phyloP scores from a whole-genome alignment of 2,113 vertebrate genomes.

The Varanus komodoensis region DNA sequence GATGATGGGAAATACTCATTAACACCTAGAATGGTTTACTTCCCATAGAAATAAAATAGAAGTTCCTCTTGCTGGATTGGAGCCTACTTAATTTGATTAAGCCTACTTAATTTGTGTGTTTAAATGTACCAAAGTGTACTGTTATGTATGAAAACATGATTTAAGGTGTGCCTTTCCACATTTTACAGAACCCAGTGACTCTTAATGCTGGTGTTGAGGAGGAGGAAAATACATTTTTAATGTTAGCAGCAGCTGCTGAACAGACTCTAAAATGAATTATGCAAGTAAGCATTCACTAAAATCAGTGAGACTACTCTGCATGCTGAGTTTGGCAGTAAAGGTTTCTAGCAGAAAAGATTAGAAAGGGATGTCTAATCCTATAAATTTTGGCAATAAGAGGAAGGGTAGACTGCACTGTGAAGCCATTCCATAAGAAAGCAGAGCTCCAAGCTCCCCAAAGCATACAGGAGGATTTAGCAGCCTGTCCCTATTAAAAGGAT shows the following conservation, averaged over 20 bases:
- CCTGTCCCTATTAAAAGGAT: neutral
- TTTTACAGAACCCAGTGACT: neutral
- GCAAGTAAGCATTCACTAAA: neutral
- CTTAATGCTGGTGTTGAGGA: neutral
- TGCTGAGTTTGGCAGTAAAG: neutral
- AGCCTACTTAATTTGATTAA: neutral
- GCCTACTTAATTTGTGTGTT: neutral
- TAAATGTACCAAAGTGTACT: neutral
- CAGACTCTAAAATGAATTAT: neutral
- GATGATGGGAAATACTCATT: neutral
- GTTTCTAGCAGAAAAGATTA: neutral
- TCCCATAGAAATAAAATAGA: neutral
- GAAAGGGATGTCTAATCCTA: neutral
- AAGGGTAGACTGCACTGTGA: constrained; percentile 2
- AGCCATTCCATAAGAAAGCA: constrained; percentile 18
- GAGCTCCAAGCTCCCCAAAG: neutral
- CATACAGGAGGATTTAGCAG: constrained; percentile 9
- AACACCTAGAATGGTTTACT: neutral
- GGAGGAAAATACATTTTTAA: constrained; percentile 5
- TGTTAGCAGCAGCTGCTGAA: neutral
- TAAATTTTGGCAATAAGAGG: neutral
- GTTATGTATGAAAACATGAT: neutral
- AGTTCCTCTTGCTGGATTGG: neutral
- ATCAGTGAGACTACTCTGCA: neutral
- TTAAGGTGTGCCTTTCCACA: neutral